These are phyloP conservation scores for Apantesis nais DNA, from an alignment of 2,888 invertebrate species.

Conservation along the genomic window DNA sequence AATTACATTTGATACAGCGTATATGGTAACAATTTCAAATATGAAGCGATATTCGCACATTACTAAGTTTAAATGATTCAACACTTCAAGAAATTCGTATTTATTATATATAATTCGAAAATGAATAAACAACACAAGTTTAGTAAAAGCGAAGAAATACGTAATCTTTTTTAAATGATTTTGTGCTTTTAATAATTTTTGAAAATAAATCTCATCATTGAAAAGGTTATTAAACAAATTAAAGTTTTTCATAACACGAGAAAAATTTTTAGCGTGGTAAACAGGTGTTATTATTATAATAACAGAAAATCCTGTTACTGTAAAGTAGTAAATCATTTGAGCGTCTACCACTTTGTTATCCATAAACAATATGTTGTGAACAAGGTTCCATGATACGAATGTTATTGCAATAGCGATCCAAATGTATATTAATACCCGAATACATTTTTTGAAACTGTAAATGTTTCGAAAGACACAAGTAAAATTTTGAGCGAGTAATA, in stretches of 20 bases:
- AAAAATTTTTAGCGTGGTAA: conserved; percentile 25
- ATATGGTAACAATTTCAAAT: conserved; percentile 45
- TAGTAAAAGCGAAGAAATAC: conserved; percentile 4
- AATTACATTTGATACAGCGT: conserved; percentile 42
- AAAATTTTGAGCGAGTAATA: background rate
- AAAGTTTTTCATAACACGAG: conserved; percentile 30
- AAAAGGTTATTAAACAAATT: conserved; percentile 24
- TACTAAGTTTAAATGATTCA: conserved; percentile 18
- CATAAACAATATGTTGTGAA: background rate
- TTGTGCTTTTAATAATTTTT: conserved; percentile 25
- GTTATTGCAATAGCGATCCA: conserved; percentile 26
- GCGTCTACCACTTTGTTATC: background rate
- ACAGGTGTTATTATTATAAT: conserved; percentile 17
- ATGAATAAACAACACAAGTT: conserved; percentile 7
- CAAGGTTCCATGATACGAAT: conserved; percentile 3
- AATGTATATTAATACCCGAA: conserved; percentile 19
- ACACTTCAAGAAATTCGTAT: background rate
- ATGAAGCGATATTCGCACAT: conserved; percentile 45
- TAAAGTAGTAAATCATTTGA: conserved; percentile 18
- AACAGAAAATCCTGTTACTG: conserved; percentile 26
- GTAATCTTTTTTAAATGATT: conserved; percentile 17
- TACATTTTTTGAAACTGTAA: background rate
- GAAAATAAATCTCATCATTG: conserved; percentile 21
- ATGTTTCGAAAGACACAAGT: background rate
- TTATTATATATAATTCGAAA: background rate